A percentile compares a stretch with the other conserved stretches of the same genome.
These are phyloP conservation scores for Aphyosemion australe DNA, from an alignment of 2,113 vertebrate genomes.

Conservation along the genomic window DNA sequence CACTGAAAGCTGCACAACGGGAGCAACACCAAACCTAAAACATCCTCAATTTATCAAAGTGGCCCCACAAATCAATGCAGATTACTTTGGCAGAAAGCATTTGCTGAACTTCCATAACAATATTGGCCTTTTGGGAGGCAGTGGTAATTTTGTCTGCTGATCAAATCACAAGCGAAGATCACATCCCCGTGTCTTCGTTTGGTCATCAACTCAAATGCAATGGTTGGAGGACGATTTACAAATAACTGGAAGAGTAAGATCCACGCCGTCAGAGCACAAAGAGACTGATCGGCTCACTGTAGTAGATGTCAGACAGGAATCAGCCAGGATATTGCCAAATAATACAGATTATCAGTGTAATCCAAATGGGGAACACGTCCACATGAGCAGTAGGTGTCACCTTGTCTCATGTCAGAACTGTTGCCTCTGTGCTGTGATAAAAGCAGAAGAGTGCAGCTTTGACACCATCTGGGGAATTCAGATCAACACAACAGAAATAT, in stretches of 20 bases:
- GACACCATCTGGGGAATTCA: conserved; percentile 14
- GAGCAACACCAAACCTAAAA: conserved; percentile 56
- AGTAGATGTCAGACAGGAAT: conserved; percentile 56
- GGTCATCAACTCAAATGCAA: conserved; percentile 51
- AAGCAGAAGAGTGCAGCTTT: conserved; percentile 21
- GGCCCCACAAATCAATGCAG: conserved; percentile 78
- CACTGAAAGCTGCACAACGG: conserved; percentile 12
- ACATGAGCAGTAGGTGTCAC: conserved; percentile 48
- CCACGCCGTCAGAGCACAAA: not conserved
- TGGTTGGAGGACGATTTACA: conserved; percentile 24
- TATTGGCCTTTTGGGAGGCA: conserved; percentile 70
- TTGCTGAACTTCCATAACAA: conserved; percentile 69
- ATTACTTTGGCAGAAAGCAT: conserved; percentile 76
- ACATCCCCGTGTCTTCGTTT: conserved; percentile 48
- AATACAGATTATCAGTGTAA: conserved; percentile 75
- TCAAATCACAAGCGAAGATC: conserved; percentile 65
- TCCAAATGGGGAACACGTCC: conserved; percentile 61
- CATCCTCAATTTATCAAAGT: conserved; percentile 79
- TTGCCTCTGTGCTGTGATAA: conserved; percentile 4
- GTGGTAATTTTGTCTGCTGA: conserved; percentile 75
- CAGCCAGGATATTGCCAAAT: conserved; percentile 58
- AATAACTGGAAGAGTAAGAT: not conserved
- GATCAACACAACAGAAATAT: conserved; percentile 10
- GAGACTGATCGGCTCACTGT: conserved; percentile 27
- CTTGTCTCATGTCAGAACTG: conserved; percentile 50